Evolutionary conservation across 2,888 invertebrate species (phyloP), one percentile per base, ranked within the genome.

Genomic region (Notodonta ziczac): DNA sequence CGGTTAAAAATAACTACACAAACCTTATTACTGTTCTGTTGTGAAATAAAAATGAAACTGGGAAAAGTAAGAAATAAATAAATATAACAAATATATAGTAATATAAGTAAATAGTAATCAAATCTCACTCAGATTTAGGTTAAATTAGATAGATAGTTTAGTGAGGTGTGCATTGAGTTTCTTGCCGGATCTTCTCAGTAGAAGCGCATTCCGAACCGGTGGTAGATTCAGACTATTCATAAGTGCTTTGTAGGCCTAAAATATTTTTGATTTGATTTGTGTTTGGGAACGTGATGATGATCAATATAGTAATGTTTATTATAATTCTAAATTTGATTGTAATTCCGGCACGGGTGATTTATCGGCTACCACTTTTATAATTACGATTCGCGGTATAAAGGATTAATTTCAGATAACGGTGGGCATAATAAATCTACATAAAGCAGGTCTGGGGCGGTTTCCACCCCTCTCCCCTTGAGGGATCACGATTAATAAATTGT

Each of bases 331-430:
- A 46, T 5, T 50, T 50, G 14, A 50, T 16, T 50, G 8, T 35
- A 53, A 35, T 39, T 35, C 12, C 53, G 32, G 5, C 32, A 40
- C 55, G 10, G 40, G n/a, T 55, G 55, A 55, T 55, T 55, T 40
- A 40, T 0, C 7, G 9, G 12, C 7, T 9, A 55, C 40, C 40
- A 40, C 16, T 24, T 52, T 52, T 32, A 14, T 14, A 55, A 55
- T 40, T 40, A 40, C 40, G 9, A 9, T 40, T 40, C 13, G 55
- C 3, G 16, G 40, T 40, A 40, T 14, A 10, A 40, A 59, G 65
- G 72, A 68, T 74, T 74, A 69, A 73, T 71, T 72, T 72, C 48
- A 70, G 74, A 74, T 74, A 72, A 69, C 69, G 63, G 52, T 57
- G 58, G 52, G 61, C 55, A 60, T 63, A 59, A 65, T 70, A 65